Base-by-base conservation (phyloP, 2,797 vertebrate genomes). In the Leptoclinus maculatus region DNA sequence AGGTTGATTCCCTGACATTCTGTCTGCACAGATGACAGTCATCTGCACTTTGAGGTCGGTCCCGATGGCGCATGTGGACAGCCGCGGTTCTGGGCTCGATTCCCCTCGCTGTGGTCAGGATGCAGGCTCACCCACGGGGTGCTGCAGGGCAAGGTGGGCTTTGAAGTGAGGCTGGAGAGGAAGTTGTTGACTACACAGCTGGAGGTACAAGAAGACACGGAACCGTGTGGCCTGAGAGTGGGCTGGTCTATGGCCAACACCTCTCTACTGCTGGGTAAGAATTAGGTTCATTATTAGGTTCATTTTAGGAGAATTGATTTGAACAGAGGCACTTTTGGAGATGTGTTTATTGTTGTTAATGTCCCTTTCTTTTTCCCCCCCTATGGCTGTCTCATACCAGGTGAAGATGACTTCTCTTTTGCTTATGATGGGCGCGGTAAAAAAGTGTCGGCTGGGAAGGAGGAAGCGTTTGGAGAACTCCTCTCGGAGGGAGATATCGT, bases 111-210 rank as follows among this genome's bases (percentile, higher is more conserved):
- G 59, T 97, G 97, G 96, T 96, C 96, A 0, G 98, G 97, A 2
- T 96, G 96, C 54, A 95, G 97, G 76, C 94, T 97, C 88, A 97
- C 95, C 56, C 97, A 98, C 0, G 97, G 97, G 0, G 95, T 96
- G 69, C 90, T 88, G 62, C 92, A 82, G 32, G 97, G 97, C 32
- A 93, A 93, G 45, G 94, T 96, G 75, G 95, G 96, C 87, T 98
- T 97, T 71, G 97, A 99, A 91, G 96, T 96, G 47, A 96, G 97
- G 94, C 95, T 99, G 82, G 94, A 96, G 62, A 95, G 93, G 91
- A 95, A 92, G 69, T 84, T 97, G 70, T 89, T 92, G 5, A 74
- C 93, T 36, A 78, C 92, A 67, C 90, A 94, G n/a, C 54, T 57
- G 21, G 87, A 80, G 3, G 49, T 75, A n/a, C 64, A 65, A 17